phyloP scores from a whole-genome alignment of 2,888 invertebrate genomes.

The Oligia strigilis region DNA sequence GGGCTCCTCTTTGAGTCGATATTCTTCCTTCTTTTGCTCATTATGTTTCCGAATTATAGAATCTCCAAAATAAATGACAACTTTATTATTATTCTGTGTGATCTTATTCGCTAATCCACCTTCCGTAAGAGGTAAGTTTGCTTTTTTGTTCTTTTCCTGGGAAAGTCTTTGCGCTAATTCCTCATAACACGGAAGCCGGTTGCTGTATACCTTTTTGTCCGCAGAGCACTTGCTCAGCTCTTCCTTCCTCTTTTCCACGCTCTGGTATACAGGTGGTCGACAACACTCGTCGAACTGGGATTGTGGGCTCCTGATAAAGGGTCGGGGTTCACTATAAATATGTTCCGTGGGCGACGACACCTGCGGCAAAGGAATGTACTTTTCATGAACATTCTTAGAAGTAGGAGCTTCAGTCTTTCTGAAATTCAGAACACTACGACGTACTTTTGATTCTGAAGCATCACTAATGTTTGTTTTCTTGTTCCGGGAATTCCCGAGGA shows the following conservation, averaged over 20 bases:
- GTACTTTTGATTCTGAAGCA: slow-evolving; percentile 81
- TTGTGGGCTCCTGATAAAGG: slow-evolving; percentile 77
- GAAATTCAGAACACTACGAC: slow-evolving; percentile 86
- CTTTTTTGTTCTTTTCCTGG: slow-evolving; percentile 88
- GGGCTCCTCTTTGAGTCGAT: slow-evolving; percentile 72
- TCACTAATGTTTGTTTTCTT: slow-evolving; percentile 84
- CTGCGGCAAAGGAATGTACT: slow-evolving; percentile 86
- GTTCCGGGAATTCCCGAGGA: slow-evolving; percentile 84
- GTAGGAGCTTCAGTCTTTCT: slow-evolving; percentile 80
- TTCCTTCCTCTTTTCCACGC: slow-evolving; percentile 85
- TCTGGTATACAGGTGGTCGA: slow-evolving; percentile 86
- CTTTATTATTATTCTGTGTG: slow-evolving; percentile 91
- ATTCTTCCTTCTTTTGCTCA: slow-evolving; percentile 86
- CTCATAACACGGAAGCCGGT: slow-evolving; percentile 88
- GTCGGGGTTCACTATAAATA: slow-evolving; percentile 86
- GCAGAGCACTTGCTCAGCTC: slow-evolving; percentile 75
- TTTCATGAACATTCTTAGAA: slow-evolving; percentile 86
- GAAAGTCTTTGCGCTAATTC: slow-evolving; percentile 85
- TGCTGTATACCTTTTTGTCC: slow-evolving; percentile 83
- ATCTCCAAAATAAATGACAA: slow-evolving; percentile 94
- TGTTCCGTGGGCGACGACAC: slow-evolving; percentile 82
- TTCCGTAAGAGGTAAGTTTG: slow-evolving; percentile 76
- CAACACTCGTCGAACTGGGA: slow-evolving; percentile 84
- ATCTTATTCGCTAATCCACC: slow-evolving; percentile 85
- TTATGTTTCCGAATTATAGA: slow-evolving; percentile 90